A percentile compares a stretch with the other conserved stretches of the same genome.
Evolutionary conservation across 2,113 vertebrate genomes (phyloP).

Genomic region (Tinamus guttatus): DNA sequence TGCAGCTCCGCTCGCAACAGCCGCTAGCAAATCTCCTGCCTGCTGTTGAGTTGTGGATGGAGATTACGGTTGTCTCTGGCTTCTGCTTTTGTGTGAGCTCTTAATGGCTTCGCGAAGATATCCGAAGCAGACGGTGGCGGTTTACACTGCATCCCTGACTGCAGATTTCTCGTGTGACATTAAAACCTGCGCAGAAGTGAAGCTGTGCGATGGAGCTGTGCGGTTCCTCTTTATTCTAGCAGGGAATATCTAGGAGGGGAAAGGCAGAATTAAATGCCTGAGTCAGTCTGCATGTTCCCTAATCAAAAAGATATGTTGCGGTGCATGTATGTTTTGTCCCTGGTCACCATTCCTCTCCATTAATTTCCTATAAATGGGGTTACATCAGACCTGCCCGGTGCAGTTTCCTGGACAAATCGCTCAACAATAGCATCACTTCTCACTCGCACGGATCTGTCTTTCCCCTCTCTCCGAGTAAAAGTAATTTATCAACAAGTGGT

Average conservation of each 20-base stretch:
- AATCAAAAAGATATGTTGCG: neutral
- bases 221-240: neutral
- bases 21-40: neutral
- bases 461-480: neutral
- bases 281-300: neutral
- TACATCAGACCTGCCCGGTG: neutral
- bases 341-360: neutral
- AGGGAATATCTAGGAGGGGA: neutral
- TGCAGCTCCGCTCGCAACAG: neutral
- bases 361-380: conserved; percentile 20
- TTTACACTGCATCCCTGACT: neutral
- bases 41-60: accelerated
- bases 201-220: neutral
- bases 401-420: conserved; percentile 19
- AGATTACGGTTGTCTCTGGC: neutral
- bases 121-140: neutral
- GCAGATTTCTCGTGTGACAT: accelerated
- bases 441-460: conserved; percentile 2
- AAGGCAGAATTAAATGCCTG: neutral
- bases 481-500: conserved; percentile 71
- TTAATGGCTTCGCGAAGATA: neutral
- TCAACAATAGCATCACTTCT: conserved; percentile 28
- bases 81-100: neutral
- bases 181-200: neutral
- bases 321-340: neutral